Base-by-base conservation (phyloP, 2,113 vertebrate genomes). In the Gulo gulo region DNA sequence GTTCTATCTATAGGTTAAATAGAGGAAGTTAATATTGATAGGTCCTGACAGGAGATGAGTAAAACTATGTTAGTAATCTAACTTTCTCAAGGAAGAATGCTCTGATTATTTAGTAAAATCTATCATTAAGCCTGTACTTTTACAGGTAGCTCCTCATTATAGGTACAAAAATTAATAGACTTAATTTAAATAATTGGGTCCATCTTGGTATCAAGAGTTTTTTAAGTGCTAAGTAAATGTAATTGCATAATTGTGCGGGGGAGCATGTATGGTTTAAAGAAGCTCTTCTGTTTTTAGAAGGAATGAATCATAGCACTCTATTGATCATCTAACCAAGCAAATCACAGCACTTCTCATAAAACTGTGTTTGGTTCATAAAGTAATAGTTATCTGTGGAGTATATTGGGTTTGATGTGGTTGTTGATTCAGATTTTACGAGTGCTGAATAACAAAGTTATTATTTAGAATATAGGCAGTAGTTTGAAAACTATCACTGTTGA, bases 41-140 rank as follows among this genome's bases (percentile, higher is more conserved):
- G 29, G 20, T 88, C 50, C 50, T 16, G 50, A 52, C 55, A 47
- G 55, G 63, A 94, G 63, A 84, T 59, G 4, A 89, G 50, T 90
- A 96, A 55, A 94, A 92, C 96, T 86, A 59, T 71, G 36, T 79
- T 92, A 61, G n/a, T 74, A 88, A 50, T 65, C n/a, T 96, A 57
- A 74, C 8, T 86, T 96, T 80, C 47, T 65, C 42, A 89, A 95
- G 84, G 74, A 92, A 92, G 52, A 94, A 26, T 88, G 47, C 29
- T 84, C 13, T 88, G 45, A 92, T 93, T 91, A 85, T 78, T 71
- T 79, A 81, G 69, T 90, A 92, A 84, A 74, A 71, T 61, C 26
- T 96, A 8, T 89, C 42, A 24, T 71, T 80, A 50, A 91, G 76
- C n/a, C 8, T 96, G 0, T 83, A 15, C 24, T 65, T 96, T 15